Conservation (phyloP, 1,140 invertebrate species). For the Diuraphis noxia region DNA sequence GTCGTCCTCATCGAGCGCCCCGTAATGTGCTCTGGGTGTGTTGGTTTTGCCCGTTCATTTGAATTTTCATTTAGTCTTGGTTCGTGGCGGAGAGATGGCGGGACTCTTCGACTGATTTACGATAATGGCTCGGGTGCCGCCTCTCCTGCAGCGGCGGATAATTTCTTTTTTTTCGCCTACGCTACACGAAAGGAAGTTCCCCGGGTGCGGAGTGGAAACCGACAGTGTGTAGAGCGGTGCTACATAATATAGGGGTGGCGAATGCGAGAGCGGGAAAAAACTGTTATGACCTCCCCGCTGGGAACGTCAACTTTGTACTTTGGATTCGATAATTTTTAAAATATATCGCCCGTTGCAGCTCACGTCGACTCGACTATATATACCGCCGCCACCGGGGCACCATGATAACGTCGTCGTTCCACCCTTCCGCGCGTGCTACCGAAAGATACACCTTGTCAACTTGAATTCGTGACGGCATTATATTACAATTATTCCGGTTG, state of each 20-base stretch:
- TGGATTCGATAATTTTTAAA: conserved; percentile 54
- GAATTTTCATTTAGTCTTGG: conserved; percentile 53
- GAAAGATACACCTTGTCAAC: conserved; percentile 52
- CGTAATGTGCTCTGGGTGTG: conserved; percentile 18
- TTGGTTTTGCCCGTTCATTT: conserved; percentile 52
- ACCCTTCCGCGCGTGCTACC: background rate
- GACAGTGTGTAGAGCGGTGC: background rate
- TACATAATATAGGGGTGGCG: background rate
- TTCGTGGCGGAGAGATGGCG: background rate
- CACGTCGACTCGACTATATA: conserved; percentile 41
- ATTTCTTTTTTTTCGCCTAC: conserved; percentile 45
- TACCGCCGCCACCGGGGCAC: conserved; percentile 24
- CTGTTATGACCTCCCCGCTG: conserved; percentile 52
- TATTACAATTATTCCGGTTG: conserved; percentile 51
- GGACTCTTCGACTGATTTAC: conserved; percentile 49
- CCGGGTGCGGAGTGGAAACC: background rate
- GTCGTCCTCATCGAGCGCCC: conserved; percentile 19
- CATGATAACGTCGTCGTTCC: conserved; percentile 40
- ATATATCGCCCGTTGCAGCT: conserved; percentile 46
- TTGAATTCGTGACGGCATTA: conserved; percentile 52
- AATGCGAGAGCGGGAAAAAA: conserved; percentile 15
- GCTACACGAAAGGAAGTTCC: background rate
- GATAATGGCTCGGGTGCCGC: conserved; percentile 50
- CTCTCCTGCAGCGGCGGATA: conserved; percentile 45
- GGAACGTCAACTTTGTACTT: conserved; percentile 51